phyloP scores from a whole-genome alignment of 1,140 invertebrate genomes.

The Alviniconcha marisindica region DNA sequence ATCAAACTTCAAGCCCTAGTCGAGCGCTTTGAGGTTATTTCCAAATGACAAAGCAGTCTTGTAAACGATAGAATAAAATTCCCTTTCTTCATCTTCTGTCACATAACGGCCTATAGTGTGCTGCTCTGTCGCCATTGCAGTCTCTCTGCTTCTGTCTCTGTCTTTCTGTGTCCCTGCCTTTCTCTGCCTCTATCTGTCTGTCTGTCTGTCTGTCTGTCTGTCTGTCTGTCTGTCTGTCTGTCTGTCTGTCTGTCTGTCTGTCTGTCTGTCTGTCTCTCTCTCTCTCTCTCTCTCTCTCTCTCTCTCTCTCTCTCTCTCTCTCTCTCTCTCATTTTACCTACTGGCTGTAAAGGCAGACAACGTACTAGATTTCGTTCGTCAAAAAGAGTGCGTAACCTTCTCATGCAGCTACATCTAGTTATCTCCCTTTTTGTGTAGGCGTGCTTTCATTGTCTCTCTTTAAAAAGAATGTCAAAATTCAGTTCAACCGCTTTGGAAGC shows the following conservation, averaged over 20 bases:
- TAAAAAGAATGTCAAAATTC: not conserved
- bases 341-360: too few relatives aligned
- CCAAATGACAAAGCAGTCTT: too few relatives aligned
- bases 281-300: not conserved
- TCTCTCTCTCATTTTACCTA: not conserved
- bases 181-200: not conserved
- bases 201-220: too few relatives aligned
- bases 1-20: too few relatives aligned
- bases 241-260: not conserved
- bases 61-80: too few relatives aligned
- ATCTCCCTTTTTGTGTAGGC: not conserved
- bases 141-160: not conserved
- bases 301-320: not conserved
- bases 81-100: too few relatives aligned
- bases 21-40: too few relatives aligned
- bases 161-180: not conserved
- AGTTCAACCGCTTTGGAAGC: not conserved
- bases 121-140: not conserved
- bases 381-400: too few relatives aligned
- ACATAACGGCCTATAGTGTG: too few relatives aligned
- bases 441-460: not conserved
- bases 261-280: not conserved
- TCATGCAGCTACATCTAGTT: too few relatives aligned
- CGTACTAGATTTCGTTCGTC: too few relatives aligned
- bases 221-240: too few relatives aligned